A percentile compares a stretch with the other conserved stretches of the same genome.
Conservation (phyloP, 2,113 vertebrate genomes). For the Leuciscus idus region DNA sequence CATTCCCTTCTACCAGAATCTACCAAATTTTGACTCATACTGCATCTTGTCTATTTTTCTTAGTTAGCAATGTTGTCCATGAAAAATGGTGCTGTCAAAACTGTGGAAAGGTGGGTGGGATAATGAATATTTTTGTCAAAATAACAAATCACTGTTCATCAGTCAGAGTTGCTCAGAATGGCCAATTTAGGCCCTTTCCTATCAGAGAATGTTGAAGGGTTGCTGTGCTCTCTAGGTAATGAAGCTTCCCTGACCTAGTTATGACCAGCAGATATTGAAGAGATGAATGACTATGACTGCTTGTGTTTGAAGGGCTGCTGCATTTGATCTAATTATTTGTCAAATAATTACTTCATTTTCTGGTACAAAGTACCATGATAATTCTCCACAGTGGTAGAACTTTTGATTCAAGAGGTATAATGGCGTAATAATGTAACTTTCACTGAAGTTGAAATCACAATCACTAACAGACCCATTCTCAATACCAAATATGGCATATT, state of each 20-base stretch:
- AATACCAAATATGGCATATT: too few relatives aligned
- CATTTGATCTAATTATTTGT: constrained; percentile 30
- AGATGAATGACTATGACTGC: constrained; percentile 19
- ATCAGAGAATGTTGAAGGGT: background rate
- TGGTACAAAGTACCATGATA: constrained; percentile 8
- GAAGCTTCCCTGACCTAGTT: constrained; percentile 35
- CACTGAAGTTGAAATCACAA: too few relatives aligned
- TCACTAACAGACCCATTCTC: too few relatives aligned
- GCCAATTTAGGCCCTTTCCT: constrained; percentile 16
- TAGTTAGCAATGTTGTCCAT: background rate
- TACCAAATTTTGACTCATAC: background rate
- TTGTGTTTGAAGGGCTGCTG: constrained; percentile 16
- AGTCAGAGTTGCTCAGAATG: constrained; percentile 8
- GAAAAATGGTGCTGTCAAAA: constrained; percentile 34
- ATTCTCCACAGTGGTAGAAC: background rate
- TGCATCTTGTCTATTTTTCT: constrained; percentile 11
- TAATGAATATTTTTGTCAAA: constrained; percentile 44
- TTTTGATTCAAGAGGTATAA: background rate
- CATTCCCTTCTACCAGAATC: background rate
- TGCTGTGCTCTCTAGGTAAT: constrained; percentile 12
- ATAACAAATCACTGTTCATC: constrained; percentile 39
- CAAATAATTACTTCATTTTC: background rate
- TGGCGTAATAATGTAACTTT: too few relatives aligned
- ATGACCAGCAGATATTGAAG: constrained; percentile 31
- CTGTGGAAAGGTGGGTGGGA: constrained; percentile 12